Percentiles rank a stretch among this genome's conserved stretches.
Conservation (phyloP, 92 coral and sea anemone species). For the Epizoanthus ramosus region DNA sequence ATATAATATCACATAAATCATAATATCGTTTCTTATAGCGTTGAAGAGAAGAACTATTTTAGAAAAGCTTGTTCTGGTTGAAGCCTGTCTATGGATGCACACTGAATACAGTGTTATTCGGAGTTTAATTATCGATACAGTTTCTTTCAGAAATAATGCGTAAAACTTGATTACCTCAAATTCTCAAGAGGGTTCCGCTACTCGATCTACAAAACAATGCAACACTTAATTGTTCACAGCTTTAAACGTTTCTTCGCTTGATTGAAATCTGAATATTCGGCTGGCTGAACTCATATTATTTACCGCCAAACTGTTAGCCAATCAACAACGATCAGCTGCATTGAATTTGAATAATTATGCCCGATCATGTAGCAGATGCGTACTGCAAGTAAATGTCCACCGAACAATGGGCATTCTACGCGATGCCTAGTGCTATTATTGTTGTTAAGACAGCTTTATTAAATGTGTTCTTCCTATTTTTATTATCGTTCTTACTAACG, state of each 20-base stretch:
- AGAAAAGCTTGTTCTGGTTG: slow-evolving; percentile 2
- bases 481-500: too few relatives aligned
- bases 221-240: background rate
- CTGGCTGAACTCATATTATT: background rate
- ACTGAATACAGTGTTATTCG: slow-evolving; percentile 1
- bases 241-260: slow-evolving; percentile 1
- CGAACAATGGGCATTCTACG: too few relatives aligned
- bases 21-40: slow-evolving; percentile 5
- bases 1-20: slow-evolving; percentile 1
- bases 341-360: background rate
- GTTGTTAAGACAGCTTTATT: too few relatives aligned
- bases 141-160: background rate
- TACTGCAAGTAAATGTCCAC: too few relatives aligned
- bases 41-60: slow-evolving; percentile 1
- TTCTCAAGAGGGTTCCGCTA: background rate
- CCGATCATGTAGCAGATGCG: too few relatives aligned
- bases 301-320: slow-evolving; percentile 5
- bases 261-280: too few relatives aligned
- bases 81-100: background rate
- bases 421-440: too few relatives aligned
- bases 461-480: too few relatives aligned
- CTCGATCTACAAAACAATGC: background rate
- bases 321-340: background rate
- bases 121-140: background rate
- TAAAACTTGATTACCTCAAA: background rate